These are phyloP conservation scores for Motacilla tschutschensis DNA, from an alignment of 2,113 vertebrate genomes.

Conservation along the genomic window DNA sequence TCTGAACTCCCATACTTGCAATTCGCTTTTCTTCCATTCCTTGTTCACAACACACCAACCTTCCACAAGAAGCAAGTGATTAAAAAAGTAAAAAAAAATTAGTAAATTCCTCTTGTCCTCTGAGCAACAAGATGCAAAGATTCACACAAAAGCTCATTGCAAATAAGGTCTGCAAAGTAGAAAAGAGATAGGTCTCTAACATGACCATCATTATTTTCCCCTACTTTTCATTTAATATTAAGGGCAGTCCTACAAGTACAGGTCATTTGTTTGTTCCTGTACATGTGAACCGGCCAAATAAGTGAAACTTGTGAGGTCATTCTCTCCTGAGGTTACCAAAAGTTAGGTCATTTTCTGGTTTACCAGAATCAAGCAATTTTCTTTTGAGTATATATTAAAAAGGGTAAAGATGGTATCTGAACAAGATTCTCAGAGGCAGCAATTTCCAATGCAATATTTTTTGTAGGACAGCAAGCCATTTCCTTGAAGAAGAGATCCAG, in stretches of 20 bases:
- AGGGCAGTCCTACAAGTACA: background rate
- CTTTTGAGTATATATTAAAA: background rate
- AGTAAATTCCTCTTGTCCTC: background rate
- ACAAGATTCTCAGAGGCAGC: background rate
- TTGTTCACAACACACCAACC: background rate
- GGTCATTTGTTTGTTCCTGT: background rate
- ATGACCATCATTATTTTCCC: background rate
- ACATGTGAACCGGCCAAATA: accelerated
- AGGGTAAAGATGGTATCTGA: background rate
- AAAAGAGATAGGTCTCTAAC: background rate
- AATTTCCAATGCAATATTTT: background rate
- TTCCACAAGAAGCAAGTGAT: background rate
- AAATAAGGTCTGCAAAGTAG: background rate
- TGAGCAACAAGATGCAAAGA: background rate
- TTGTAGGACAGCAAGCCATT: background rate
- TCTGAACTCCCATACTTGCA: background rate
- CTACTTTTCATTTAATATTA: background rate
- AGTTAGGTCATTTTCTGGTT: background rate
- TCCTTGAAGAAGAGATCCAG: background rate
- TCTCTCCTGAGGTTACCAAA: background rate
- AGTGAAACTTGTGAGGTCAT: background rate
- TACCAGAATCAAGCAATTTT: background rate
- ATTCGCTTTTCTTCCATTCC: background rate
- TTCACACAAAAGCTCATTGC: background rate
- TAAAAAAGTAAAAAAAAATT: background rate